Conservation (phyloP, 2,797 vertebrate genomes). For the Apodemus agrarius region DNA sequence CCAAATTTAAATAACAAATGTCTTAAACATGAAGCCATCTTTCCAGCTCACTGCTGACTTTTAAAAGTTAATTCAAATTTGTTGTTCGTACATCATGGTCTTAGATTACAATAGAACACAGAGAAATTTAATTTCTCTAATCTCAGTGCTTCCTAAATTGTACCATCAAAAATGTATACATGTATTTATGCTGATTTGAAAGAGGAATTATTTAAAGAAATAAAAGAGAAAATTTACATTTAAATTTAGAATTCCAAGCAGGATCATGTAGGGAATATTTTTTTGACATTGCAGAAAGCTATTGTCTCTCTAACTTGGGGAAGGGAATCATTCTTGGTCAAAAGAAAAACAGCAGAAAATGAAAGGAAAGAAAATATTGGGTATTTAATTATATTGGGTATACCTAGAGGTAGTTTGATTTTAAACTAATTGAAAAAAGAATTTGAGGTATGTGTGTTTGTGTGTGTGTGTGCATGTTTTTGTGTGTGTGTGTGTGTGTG, state of each 20-base stretch:
- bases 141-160: slow-evolving; percentile 10
- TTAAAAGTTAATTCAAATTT: not conserved
- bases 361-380: no score
- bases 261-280: no score
- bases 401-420: not conserved
- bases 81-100: not conserved
- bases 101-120: not conserved
- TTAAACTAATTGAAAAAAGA: not conserved
- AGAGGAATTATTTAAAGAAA: not conserved
- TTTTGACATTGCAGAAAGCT: no score
- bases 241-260: no score
- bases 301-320: no score
- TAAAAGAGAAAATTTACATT: not conserved
- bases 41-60: not conserved
- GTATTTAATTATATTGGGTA: not conserved
- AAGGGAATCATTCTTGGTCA: no score
- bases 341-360: no score
- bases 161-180: not conserved
- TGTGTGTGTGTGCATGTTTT: not conserved
- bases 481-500: no score
- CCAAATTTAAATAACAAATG: not conserved
- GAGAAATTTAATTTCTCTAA: not conserved
- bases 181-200: not conserved
- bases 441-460: not conserved
- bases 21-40: not conserved